Base-by-base conservation (phyloP, 2,797 vertebrate genomes). In the Falco novaeseelandiae region DNA sequence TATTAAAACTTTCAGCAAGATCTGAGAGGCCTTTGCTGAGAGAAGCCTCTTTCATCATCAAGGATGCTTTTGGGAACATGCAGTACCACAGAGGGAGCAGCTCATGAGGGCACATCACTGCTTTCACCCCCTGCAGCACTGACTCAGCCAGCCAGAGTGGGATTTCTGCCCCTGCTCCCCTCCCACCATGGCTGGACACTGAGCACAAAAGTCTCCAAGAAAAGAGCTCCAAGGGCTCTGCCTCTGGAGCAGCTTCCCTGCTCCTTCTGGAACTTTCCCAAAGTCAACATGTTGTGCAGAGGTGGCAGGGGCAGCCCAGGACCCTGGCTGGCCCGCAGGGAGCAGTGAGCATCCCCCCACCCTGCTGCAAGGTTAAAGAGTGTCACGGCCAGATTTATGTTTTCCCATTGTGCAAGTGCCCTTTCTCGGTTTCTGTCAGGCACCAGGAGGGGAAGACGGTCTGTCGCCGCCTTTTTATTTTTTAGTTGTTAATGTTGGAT, bases 401-500 rank as follows among this genome's bases (percentile, higher is more conserved):
- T 38, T 78, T 84, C 73, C 78, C 8, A 2, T 36, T 32, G 80
- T 49, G 59, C 0, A 2, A 57, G 29, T 76, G 74, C 52, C 84
- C 82, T 91, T 87, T 79, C 79, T 66, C 58, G n/a, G 62, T 23
- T 70, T 82, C 90, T 89, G 76, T n/a, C 79, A 85, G 76, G 71
- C 89, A 59, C 67, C 48, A 16, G 85, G 17, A 89, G 52, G 67
- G 23, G 30, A 89, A 83, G 63, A 49, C 55, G 40, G 58, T 32
- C 87, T 83, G 59, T 52, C 90, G 67, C 36, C 0, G 0, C n/a
- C 76, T 87, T 44, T 65, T 78, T 79, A 15, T 42, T 42, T 42
- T 42, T 42, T 9, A 9, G 40, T 66, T 73, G 40, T 87, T 76
- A 79, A 78, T 46, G 38, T 66, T 4, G 14, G 76, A 63, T 57